phyloP scores from a whole-genome alignment of 2,888 invertebrate species.

The Lutraria lutraria region DNA sequence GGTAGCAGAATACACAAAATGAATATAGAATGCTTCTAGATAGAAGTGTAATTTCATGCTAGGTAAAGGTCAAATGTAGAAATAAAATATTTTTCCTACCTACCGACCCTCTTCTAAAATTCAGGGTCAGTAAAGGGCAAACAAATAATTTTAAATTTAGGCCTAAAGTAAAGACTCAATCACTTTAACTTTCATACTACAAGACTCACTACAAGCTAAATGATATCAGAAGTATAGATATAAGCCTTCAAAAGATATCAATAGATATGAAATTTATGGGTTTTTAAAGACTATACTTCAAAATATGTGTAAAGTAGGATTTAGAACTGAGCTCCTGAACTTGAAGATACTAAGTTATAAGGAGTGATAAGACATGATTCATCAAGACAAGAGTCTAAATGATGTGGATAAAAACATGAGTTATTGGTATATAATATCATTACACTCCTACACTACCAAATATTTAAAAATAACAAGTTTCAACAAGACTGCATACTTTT shows the following conservation, averaged over 20 bases:
- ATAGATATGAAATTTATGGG: conserved; percentile 19
- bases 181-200: background rate
- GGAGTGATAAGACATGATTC: background rate
- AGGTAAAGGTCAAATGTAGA: no score
- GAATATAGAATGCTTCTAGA: no score
- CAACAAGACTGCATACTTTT: background rate
- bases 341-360: background rate
- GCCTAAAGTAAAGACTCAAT: no score
- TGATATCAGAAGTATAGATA: conserved; percentile 15
- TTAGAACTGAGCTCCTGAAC: background rate
- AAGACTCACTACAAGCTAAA: background rate
- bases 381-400: background rate
- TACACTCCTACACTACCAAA: background rate
- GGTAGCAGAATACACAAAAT: no score
- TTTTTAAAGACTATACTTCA: background rate
- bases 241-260: background rate
- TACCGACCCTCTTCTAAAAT: no score
- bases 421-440: background rate
- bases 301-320: conserved; percentile 19
- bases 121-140: no score
- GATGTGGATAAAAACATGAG: conserved; percentile 18
- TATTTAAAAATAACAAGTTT: background rate
- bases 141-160: no score
- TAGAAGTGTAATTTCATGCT: no score
- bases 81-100: no score